These are phyloP conservation scores for Pterostichus madidus DNA, from an alignment of 2,888 invertebrate genomes.

Conservation along the genomic window DNA sequence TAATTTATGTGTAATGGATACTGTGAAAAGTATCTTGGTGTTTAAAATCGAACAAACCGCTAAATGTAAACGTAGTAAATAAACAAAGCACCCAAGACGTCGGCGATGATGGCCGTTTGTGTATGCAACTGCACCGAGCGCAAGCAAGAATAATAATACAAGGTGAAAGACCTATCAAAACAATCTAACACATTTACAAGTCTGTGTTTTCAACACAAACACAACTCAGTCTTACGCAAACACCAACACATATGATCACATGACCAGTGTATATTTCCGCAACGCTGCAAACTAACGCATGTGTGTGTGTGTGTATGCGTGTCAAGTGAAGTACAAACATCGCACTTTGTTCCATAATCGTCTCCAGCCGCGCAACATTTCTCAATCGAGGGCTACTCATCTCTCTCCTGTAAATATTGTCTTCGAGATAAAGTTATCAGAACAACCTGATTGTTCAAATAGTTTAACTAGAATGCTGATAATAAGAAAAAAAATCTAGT, in stretches of 20 bases:
- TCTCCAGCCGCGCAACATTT: conserved; percentile 26
- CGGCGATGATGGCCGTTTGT: conserved; percentile 49
- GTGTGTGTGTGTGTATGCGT: conserved; percentile 33
- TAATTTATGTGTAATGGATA: conserved; percentile 42
- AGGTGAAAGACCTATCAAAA: conserved; percentile 66
- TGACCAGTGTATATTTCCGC: conserved; percentile 53
- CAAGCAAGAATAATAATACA: conserved; percentile 63
- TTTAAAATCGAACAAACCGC: conserved; percentile 50
- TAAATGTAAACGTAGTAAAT: conserved; percentile 51
- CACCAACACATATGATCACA: conserved; percentile 14
- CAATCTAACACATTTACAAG: conserved; percentile 63
- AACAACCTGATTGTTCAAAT: conserved; percentile 21
- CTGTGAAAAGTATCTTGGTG: conserved; percentile 7
- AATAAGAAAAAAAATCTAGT: no score
- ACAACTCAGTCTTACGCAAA: conserved; percentile 45
- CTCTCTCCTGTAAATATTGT: conserved; percentile 39
- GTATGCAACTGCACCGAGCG: conserved; percentile 50
- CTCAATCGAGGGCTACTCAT: conserved; percentile 53
- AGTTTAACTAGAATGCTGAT: not conserved
- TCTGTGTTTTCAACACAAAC: conserved; percentile 58
- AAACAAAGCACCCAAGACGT: conserved; percentile 53
- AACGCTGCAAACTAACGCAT: conserved; percentile 44
- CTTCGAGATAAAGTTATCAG: conserved; percentile 51
- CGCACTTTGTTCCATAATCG: conserved; percentile 56
- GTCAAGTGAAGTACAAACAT: conserved; percentile 59